Percentiles rank a stretch among this genome's conserved stretches.
Evolutionary conservation across 2,888 invertebrate species (phyloP).

Genomic region (Anaspis maculata): DNA sequence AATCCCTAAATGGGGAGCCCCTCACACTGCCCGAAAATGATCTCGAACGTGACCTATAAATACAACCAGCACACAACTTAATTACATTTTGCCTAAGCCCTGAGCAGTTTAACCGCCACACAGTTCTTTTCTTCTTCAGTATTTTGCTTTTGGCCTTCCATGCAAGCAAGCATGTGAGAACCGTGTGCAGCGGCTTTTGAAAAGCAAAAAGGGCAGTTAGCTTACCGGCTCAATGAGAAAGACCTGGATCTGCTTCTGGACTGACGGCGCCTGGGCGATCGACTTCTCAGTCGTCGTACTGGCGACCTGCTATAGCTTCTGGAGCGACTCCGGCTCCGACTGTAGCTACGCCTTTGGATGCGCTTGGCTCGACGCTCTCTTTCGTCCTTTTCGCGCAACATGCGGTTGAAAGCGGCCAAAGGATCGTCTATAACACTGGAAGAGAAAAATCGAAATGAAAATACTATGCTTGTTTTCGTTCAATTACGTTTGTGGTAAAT

Average conservation of each 20-base stretch:
- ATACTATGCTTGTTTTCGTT: too few relatives aligned
- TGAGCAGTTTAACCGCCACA: too few relatives aligned
- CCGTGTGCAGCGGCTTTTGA: not conserved
- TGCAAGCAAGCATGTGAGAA: too few relatives aligned
- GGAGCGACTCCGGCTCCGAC: constrained; percentile 42
- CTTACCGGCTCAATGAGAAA: constrained; percentile 49
- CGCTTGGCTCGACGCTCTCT: constrained; percentile 53
- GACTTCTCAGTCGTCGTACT: constrained; percentile 42
- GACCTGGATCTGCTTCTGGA: constrained; percentile 41
- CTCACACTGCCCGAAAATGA: constrained; percentile 52
- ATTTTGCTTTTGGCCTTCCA: too few relatives aligned
- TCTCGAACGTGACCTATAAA: constrained; percentile 55
- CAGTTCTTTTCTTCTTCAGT: too few relatives aligned
- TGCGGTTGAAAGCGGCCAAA: constrained; percentile 77
- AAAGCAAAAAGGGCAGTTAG: too few relatives aligned
- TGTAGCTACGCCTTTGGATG: constrained; percentile 51
- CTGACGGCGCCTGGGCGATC: constrained; percentile 36
- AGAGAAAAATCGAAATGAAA: constrained; percentile 2
- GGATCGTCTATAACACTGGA: constrained; percentile 73
- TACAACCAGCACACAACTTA: too few relatives aligned
- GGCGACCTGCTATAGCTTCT: constrained; percentile 45
- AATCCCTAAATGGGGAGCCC: constrained; percentile 39
- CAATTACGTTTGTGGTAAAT: too few relatives aligned
- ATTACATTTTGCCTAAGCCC: too few relatives aligned
- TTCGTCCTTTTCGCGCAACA: constrained; percentile 78